Evolutionary conservation across 2,113 vertebrate species (phyloP).

Genomic region (Nycticebus coucang): DNA sequence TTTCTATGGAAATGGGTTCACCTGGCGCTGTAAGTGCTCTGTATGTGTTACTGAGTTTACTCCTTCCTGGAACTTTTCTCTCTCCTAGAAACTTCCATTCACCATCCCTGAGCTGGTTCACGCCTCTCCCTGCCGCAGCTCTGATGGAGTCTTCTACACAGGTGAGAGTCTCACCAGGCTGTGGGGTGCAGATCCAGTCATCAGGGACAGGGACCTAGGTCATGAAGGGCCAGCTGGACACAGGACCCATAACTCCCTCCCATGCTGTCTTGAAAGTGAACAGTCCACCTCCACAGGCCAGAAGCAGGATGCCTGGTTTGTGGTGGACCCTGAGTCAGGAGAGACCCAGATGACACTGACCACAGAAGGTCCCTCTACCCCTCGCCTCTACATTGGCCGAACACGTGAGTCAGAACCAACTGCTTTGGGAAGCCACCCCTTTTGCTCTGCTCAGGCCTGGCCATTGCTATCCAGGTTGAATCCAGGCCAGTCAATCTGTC

Average conservation of each 20-base stretch:
- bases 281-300: constrained; percentile 86
- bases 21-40: no score
- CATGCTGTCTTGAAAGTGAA: background rate
- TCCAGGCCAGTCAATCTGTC: background rate
- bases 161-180: constrained; percentile 83
- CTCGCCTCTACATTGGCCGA: constrained; percentile 94
- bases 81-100: constrained; percentile 95
- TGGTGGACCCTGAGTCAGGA: constrained; percentile 96
- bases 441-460: background rate
- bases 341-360: constrained; percentile 94
- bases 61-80: background rate
- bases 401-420: constrained; percentile 87
- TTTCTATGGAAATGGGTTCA: background rate
- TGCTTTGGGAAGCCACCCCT: background rate
- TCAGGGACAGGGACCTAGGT: background rate
- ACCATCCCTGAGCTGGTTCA: constrained; percentile 98
- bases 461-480: background rate
- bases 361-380: constrained; percentile 89
- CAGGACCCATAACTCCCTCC: background rate
- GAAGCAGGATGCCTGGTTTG: constrained; percentile 97
- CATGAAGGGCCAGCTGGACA: fast-evolving
- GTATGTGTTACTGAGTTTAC: background rate
- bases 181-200: fast-evolving
- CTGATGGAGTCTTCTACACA: constrained; percentile 95
- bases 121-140: constrained; percentile 96